Base-by-base conservation (phyloP, 1,140 invertebrate species). In the Scaptomyza graminum region DNA sequence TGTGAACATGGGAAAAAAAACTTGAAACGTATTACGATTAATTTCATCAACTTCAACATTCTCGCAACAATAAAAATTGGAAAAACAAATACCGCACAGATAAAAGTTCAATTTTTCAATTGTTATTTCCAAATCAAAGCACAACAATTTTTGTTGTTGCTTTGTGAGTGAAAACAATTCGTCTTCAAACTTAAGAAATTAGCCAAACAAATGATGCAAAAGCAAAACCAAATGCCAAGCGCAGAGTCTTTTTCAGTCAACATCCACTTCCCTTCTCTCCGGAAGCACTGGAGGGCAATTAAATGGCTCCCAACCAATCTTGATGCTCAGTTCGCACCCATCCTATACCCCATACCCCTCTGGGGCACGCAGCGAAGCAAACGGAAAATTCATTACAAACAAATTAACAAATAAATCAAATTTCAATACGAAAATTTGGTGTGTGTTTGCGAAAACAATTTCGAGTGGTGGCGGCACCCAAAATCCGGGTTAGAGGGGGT, bases 391-490 rank as follows among this genome's bases (percentile, higher is more conserved):
- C 90, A 91, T 91, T 90, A 91, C 85, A 90, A 91, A 91, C 90
- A 91, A 91, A 91, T 91, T 91, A 91, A 88, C 90, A 91, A 91
- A 91, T 91, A 91, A 91, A 91, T 91, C 90, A 91, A 91, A 91
- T 91, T 90, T 90, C 90, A 91, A 91, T 91, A 90, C 90, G 79
- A 88, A 91, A 88, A 90, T 88, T 79, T 34, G 6, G 31, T 34
- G 28, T 82, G 89, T 89, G 84, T 88, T 90, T 88, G 84, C 80
- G 74, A 88, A 88, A 88, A 84, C 84, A 88, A 88, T 88, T 88
- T 88, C 84, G 74, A 81, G 77, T 81, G 18, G 18, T 81, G 18
- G 18, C 2, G 18, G 18, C 18, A 22, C 1, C 18, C 18, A 22
- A 22, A 22, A 22, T 22, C 18, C 4, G 18, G 18, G n/a, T n/a